Conservation (phyloP, 1,140 invertebrate species). For the Cydia fagiglandana region DNA sequence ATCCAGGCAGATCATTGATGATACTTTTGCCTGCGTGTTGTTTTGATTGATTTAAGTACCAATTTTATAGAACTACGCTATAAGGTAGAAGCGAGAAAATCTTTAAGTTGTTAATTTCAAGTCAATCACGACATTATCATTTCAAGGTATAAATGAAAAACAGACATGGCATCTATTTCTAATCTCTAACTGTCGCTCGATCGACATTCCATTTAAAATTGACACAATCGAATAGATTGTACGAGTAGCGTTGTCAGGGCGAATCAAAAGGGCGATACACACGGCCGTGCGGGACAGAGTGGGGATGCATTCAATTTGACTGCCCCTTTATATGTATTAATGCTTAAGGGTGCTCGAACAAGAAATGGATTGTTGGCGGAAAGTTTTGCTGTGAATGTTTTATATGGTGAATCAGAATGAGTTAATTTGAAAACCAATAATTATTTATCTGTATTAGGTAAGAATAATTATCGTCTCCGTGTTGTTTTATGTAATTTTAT, state of each 20-base stretch:
- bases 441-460: too few relatives aligned
- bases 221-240: conserved; percentile 19
- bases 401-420: too few relatives aligned
- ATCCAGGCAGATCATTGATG: too few relatives aligned
- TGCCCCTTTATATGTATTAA: not conserved
- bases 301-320: conserved; percentile 5
- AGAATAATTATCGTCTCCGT: too few relatives aligned
- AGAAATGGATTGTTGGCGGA: not conserved
- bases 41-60: too few relatives aligned
- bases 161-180: not conserved
- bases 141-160: not conserved
- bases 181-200: not conserved
- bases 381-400: not conserved
- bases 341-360: not conserved
- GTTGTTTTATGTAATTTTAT: too few relatives aligned
- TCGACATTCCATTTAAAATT: conserved; percentile 8
- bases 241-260: not conserved
- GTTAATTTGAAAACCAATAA: too few relatives aligned
- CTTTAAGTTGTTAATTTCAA: too few relatives aligned
- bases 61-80: too few relatives aligned
- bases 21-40: too few relatives aligned
- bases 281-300: not conserved
- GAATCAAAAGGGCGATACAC: not conserved
- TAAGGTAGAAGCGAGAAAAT: too few relatives aligned
- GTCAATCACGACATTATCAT: too few relatives aligned